Conservation (phyloP, 2,888 invertebrate genomes). For the Calliopum simillimum region DNA sequence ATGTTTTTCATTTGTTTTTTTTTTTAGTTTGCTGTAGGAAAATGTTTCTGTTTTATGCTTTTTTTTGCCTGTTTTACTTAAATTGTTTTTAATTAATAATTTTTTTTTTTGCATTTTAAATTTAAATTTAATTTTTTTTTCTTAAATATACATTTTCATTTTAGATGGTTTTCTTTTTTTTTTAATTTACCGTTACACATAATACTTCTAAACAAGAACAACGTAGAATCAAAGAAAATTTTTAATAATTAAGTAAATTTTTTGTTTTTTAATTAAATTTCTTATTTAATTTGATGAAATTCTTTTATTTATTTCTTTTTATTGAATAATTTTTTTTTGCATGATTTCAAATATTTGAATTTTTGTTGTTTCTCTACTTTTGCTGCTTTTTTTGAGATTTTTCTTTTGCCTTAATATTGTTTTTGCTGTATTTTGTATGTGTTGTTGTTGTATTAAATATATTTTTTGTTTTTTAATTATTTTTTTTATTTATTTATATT, state of each 20-base stretch:
- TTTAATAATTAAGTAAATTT: conserved; percentile 43
- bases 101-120: conserved; percentile 36
- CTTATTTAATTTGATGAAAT: conserved; percentile 19
- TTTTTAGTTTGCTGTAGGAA: conserved; percentile 33
- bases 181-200: conserved; percentile 30
- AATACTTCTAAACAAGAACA: conserved; percentile 60
- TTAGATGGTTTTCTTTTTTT: conserved; percentile 43
- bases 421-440: conserved; percentile 43
- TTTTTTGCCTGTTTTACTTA: conserved; percentile 40
- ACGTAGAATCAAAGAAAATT: conserved; percentile 57
- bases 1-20: conserved; percentile 21
- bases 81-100: conserved; percentile 38
- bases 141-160: conserved; percentile 39
- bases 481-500: conserved; percentile 12
- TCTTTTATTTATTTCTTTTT: conserved; percentile 9
- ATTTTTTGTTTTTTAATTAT: not conserved
- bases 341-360: conserved; percentile 14
- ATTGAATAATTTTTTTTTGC: conserved; percentile 19
- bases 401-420: conserved; percentile 23
- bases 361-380: conserved; percentile 13
- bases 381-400: not conserved
- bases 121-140: conserved; percentile 31
- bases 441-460: conserved; percentile 16
- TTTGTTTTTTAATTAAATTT: conserved; percentile 31
- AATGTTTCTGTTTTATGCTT: conserved; percentile 35